These are phyloP conservation scores for Rhynchonycteris naso DNA, from an alignment of 2,797 vertebrate species.

Conservation along the genomic window DNA sequence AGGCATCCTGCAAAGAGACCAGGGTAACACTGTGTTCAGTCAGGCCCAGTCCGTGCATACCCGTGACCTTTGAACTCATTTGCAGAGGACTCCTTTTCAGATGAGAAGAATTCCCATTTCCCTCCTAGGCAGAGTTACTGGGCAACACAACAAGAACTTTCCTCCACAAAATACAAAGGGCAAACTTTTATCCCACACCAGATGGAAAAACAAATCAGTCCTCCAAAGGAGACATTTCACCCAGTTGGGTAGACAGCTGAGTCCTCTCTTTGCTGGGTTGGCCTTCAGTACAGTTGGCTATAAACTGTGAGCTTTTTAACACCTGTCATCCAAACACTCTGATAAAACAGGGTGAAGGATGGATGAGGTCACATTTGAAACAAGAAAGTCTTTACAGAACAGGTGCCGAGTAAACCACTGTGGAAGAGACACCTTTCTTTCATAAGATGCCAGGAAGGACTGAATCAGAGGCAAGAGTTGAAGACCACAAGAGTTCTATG, in stretches of 20 bases:
- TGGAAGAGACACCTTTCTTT: background rate
- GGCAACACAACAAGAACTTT: background rate
- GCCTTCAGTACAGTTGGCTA: background rate
- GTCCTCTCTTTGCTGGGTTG: background rate
- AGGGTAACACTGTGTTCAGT: background rate
- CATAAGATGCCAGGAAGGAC: background rate
- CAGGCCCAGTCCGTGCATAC: background rate
- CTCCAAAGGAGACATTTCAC: background rate
- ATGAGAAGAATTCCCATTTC: background rate
- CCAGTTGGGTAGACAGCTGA: background rate
- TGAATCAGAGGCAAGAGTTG: background rate
- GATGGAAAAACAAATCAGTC: background rate
- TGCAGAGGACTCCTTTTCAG: background rate
- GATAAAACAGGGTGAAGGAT: background rate
- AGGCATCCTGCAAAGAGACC: background rate
- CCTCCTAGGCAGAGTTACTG: background rate
- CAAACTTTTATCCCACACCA: background rate
- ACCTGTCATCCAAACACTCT: background rate
- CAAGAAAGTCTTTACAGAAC: background rate
- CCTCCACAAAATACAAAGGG: background rate
- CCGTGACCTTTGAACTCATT: background rate
- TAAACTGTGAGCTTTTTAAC: background rate
- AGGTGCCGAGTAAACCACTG: background rate
- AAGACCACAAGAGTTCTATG: background rate
- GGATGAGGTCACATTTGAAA: slow-evolving; percentile 13